Conservation (phyloP, 2,888 invertebrate species). For the Cephus runcator region DNA sequence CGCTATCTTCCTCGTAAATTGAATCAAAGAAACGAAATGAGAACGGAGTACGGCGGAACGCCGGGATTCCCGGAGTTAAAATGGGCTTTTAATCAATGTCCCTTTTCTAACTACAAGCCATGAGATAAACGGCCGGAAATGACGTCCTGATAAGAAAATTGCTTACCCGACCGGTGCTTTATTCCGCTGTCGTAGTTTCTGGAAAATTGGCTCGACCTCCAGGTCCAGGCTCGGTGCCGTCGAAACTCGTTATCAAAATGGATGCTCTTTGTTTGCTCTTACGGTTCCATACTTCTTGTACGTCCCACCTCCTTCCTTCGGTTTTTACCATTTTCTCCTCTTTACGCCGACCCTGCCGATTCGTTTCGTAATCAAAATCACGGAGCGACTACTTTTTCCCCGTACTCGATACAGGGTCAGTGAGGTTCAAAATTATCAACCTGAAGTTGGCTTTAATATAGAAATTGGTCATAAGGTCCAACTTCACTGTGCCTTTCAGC, state of each 20-base stretch:
- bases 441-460: too few species aligned
- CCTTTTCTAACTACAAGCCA: constrained; percentile 51
- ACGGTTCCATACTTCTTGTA: too few species aligned
- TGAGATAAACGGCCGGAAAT: constrained; percentile 63
- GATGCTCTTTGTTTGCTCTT: constrained; percentile 23
- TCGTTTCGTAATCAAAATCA: too few species aligned
- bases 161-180: constrained; percentile 44
- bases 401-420: too few species aligned
- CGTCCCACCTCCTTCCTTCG: too few species aligned
- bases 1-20: constrained; percentile 59
- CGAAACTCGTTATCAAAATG: constrained; percentile 43
- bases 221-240: constrained; percentile 17
- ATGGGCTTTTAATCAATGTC: constrained; percentile 59
- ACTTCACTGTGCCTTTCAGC: too few species aligned
- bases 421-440: too few species aligned
- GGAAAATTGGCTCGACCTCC: constrained; percentile 47
- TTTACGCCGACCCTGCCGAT: neutral
- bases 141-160: constrained; percentile 61
- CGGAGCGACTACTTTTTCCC: too few species aligned
- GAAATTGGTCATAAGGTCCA: too few species aligned
- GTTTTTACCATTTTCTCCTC: neutral
- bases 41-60: constrained; percentile 20
- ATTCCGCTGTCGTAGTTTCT: constrained; percentile 29
- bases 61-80: constrained; percentile 49
- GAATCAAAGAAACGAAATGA: constrained; percentile 60